These are phyloP conservation scores for Python bivittatus DNA, from an alignment of 2,113 vertebrate species.

Conservation along the genomic window DNA sequence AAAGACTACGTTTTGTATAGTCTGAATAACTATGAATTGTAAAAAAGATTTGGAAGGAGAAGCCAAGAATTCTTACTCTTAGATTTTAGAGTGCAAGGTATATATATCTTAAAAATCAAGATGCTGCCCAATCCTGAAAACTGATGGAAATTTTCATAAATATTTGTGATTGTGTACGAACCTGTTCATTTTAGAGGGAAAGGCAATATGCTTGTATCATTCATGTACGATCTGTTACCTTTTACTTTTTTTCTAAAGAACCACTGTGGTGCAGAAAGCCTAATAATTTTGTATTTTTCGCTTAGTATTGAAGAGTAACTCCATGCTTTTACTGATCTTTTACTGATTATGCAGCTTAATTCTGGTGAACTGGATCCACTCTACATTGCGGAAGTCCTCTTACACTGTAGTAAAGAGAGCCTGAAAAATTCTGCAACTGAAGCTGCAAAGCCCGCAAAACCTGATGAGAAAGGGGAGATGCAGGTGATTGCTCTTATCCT, in stretches of 20 bases:
- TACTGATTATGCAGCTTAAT: conserved; percentile 70
- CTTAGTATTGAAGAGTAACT: not conserved
- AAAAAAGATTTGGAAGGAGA: not conserved
- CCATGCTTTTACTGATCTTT: not conserved
- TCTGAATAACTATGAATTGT: not conserved
- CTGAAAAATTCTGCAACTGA: conserved; percentile 91
- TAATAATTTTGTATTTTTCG: not conserved
- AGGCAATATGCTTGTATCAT: not conserved
- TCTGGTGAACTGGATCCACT: conserved; percentile 86
- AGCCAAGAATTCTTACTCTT: not conserved
- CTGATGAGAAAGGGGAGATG: conserved; percentile 94
- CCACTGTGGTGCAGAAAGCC: not conserved
- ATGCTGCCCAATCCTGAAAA: not conserved
- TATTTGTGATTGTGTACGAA: not conserved
- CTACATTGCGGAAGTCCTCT: conserved; percentile 91
- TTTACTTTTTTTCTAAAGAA: not conserved
- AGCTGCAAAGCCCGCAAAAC: conserved; percentile 84
- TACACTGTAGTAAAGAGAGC: conserved; percentile 94
- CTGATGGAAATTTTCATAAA: not conserved
- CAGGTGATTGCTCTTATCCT: conserved; percentile 77
- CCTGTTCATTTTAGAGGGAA: not conserved
- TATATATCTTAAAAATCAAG: not conserved
- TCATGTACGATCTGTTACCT: not conserved
- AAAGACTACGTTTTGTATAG: not conserved
- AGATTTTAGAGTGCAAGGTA: not conserved